Evolutionary conservation across 1,140 invertebrate genomes (phyloP).

Genomic region (Sesamia nonagrioides): DNA sequence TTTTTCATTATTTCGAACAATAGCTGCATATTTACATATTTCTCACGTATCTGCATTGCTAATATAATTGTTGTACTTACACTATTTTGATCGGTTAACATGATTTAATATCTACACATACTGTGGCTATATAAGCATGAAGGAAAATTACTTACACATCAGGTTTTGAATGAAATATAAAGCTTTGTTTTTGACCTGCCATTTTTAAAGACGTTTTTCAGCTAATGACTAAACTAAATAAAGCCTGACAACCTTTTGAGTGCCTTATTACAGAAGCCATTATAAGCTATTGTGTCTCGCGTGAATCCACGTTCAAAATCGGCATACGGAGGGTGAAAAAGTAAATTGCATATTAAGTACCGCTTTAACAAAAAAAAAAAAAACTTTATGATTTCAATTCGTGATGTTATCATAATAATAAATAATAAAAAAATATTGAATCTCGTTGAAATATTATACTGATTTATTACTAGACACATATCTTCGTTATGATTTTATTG

Average conservation of each 20-base stretch:
- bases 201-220: no score
- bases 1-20: constrained; percentile 59
- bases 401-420: constrained; percentile 14
- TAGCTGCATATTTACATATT: constrained; percentile 54
- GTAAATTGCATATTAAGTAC: not conserved
- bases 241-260: no score
- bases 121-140: not conserved
- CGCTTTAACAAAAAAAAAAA: not conserved
- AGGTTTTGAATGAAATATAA: not conserved
- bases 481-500: not conserved
- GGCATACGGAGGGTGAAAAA: no score
- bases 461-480: not conserved
- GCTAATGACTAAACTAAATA: no score
- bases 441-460: not conserved
- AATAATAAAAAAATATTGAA: constrained; percentile 6
- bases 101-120: not conserved
- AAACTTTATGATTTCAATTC: not conserved
- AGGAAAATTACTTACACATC: not conserved
- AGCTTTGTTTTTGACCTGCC: not conserved
- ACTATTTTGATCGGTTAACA: not conserved
- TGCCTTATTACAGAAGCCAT: no score
- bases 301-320: no score
- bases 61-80: not conserved
- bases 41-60: constrained; percentile 58
- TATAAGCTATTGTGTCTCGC: no score